Evolutionary conservation across 2,113 vertebrate genomes (phyloP), one percentile per base, ranked within the genome.

Genomic region (Stigmatopora argus): DNA sequence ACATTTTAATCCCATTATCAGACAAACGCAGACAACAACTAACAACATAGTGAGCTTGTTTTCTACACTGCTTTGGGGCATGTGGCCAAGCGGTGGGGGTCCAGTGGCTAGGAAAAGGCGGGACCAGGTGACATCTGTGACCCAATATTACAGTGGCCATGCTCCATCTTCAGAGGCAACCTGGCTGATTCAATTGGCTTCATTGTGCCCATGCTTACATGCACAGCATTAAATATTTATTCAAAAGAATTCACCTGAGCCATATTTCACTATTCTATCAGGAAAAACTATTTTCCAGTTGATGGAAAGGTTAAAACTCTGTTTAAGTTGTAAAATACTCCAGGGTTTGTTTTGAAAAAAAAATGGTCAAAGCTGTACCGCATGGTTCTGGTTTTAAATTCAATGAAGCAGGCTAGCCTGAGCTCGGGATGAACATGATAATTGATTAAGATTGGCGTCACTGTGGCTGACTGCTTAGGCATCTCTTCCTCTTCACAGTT

Each of bases 121-220:
- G 76, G 64, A 84, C 75, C 78, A 84, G 75, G 85, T 82, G 83
- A 85, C 82, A 81, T 86, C 74, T 78, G 83, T 80, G 85, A 85
- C 82, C 79, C 73, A 65, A 78, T 65, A 78, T 70, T 60, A 69
- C 79, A 67, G 75, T 41, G 62, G 79, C 81, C 80, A 82, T 78
- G 75, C 77, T 81, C 56, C 77, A 73, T 71, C 74, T 74, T 75
- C 73, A 64, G 68, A 80, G 77, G 81, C 74, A 75, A 31, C 38
- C 70, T 73, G 80, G 75, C 72, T 31, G 26, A 31, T 31, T 31
- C 26, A 31, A 31, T 31, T 31, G 57, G 49, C 72, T 57, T 66
- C 45, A 44, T 41, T 84, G 75, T 55, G 47, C 71, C 58, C 66
- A 48, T 72, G 58, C 71, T 59, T 62, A 55, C 47, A 69, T 8